A percentile compares a stretch with the other conserved stretches of the same genome.
Conservation (phyloP, 2,113 vertebrate species). For the Oncorhynchus clarkii region DNA sequence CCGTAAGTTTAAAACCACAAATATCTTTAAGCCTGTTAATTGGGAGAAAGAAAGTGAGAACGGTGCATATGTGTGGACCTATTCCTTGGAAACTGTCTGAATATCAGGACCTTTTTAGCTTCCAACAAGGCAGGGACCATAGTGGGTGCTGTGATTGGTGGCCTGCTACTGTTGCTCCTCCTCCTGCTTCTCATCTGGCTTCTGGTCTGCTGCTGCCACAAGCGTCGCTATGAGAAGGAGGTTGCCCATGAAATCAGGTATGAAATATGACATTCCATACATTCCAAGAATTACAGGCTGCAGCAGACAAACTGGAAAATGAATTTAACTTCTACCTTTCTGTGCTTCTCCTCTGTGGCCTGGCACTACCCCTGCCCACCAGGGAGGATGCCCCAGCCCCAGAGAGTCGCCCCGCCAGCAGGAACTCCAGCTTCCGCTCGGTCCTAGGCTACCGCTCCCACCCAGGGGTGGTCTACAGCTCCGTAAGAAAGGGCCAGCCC, state of each 20-base stretch:
- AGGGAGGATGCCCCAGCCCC: conserved; percentile 72
- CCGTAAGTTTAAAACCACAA: conserved; percentile 61
- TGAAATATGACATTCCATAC: not conserved
- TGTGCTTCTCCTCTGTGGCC: not conserved
- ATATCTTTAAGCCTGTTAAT: too few relatives aligned
- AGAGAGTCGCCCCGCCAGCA: conserved; percentile 63
- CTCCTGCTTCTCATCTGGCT: conserved; percentile 84
- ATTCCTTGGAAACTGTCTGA: conserved; percentile 13
- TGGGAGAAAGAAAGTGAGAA: too few relatives aligned
- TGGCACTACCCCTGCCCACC: not conserved
- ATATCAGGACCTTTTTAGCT: conserved; percentile 38
- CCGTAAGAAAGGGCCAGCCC: conserved; percentile 25
- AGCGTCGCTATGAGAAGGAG: conserved; percentile 75
- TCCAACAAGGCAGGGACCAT: conserved; percentile 75
- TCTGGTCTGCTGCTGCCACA: conserved; percentile 78
- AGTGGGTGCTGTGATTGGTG: conserved; percentile 77
- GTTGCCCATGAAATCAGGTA: conserved; percentile 83
- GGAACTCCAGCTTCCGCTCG: conserved; percentile 65
- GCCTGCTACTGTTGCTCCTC: conserved; percentile 75
- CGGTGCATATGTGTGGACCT: not conserved
- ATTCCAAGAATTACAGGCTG: not conserved
- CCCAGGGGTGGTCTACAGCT: conserved; percentile 57
- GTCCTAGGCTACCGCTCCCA: conserved; percentile 69
- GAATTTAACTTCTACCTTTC: not conserved
- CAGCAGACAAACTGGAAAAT: not conserved